These are phyloP conservation scores for Chrysogorgia sp. DNA, from an alignment of 92 coral and sea anemone species.

Conservation along the genomic window DNA sequence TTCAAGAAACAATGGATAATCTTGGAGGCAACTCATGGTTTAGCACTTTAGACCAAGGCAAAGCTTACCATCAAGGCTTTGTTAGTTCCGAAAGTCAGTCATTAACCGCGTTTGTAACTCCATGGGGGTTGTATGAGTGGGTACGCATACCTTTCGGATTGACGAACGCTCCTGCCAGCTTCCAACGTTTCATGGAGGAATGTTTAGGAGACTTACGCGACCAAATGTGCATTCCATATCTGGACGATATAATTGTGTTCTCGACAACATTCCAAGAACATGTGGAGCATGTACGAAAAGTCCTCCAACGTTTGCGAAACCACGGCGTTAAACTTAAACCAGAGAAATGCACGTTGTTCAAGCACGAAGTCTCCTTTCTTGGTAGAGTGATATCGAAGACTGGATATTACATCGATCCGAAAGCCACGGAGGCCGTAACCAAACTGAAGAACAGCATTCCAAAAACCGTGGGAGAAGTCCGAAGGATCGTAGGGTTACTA, in stretches of 20 bases:
- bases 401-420: constrained; percentile 65
- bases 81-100: constrained; percentile 56
- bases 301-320: no score
- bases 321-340: constrained; percentile 73
- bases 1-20: no score
- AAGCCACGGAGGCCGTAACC: constrained; percentile 50
- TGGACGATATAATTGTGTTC: no score
- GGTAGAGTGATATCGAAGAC: constrained; percentile 64
- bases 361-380: constrained; percentile 63
- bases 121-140: constrained; percentile 74
- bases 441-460: constrained; percentile 57
- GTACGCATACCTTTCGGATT: constrained; percentile 66
- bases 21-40: constrained; percentile 69
- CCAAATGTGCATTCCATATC: no score
- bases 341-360: constrained; percentile 61
- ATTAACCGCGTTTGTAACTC: constrained; percentile 73
- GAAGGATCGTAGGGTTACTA: constrained; percentile 66
- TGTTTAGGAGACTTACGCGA: constrained; percentile 59
- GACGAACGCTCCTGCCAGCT: constrained; percentile 68
- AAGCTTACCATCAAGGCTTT: constrained; percentile 72
- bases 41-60: no score
- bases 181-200: constrained; percentile 73
- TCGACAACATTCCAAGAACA: no score
- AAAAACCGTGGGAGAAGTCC: constrained; percentile 64
- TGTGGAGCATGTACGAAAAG: no score